Evolutionary conservation across 2,797 vertebrate genomes (phyloP).

Genomic region (Danio tinwini): DNA sequence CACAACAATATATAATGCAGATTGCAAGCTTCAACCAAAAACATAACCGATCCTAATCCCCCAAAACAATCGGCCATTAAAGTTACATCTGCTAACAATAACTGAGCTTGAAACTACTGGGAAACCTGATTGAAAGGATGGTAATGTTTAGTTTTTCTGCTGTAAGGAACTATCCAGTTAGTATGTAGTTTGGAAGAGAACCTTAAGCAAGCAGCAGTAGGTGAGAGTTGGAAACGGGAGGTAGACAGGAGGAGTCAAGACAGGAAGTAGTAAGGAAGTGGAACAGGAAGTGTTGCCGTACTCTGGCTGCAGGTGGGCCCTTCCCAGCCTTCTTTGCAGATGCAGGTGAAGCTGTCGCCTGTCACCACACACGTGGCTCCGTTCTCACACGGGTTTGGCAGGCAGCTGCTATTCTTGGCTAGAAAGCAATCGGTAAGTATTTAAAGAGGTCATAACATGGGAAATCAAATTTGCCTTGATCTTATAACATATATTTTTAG

Average conservation of each 20-base stretch:
- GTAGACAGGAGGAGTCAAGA: slow-evolving; percentile 35
- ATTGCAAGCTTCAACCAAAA: neutral
- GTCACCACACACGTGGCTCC: slow-evolving; percentile 95
- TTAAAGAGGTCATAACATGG: no score
- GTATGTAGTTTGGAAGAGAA: slow-evolving; percentile 28
- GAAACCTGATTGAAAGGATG: no score
- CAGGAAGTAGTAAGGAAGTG: slow-evolving; percentile 41
- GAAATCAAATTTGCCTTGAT: no score
- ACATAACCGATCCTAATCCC: neutral
- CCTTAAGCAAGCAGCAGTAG: slow-evolving; percentile 40
- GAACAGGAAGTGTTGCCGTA: slow-evolving; percentile 74
- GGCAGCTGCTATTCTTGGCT: slow-evolving; percentile 98
- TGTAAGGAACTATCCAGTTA: slow-evolving; percentile 27
- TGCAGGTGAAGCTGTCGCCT: slow-evolving; percentile 92
- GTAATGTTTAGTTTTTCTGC: neutral
- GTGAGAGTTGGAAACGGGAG: slow-evolving; percentile 57
- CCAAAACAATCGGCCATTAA: neutral
- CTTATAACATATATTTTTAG: no score
- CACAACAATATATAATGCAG: neutral
- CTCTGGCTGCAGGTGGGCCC: slow-evolving; percentile 94
- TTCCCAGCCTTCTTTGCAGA: slow-evolving; percentile 99
- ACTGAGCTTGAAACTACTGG: neutral
- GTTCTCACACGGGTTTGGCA: slow-evolving; percentile 95
- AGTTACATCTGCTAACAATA: neutral
- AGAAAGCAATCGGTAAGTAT: neutral